Base-by-base conservation (phyloP, 2,113 vertebrate species). In the Sialia sialis region DNA sequence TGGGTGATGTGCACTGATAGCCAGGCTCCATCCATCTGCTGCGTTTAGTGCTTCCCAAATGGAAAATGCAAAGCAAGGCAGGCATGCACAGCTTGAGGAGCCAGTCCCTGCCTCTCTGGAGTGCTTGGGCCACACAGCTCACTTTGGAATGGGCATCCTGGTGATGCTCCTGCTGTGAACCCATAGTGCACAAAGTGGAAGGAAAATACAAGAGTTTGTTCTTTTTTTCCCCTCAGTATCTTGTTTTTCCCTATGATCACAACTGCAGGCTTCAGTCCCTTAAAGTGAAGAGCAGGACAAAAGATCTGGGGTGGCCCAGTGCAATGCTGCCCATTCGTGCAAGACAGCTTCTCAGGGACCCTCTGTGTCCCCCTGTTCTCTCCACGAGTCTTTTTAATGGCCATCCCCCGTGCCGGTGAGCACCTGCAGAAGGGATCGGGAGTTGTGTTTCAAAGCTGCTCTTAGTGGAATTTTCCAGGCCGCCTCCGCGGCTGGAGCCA, bases 381-480 rank as follows among this genome's bases (percentile, higher is more conserved):
- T 44, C 66, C 49, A 13, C 0, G 2, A 46, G 16, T 38, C 17
- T n/a, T 69, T 93, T 43, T 64, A 84, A 78, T 68, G 60, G 49
- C 80, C 1, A 4, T 78, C 41, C 46, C 62, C 80, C 4, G 4
- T 3, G 39, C 74, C 4, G 6, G 74, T 8, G 5, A 94, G 82
- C 94, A 95, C 95, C 94, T 95, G 95, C 93, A 96, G 94, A 94
- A 92, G 58, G 94, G 93, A 95, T 93, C 2, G 41, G 77, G 91
- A 93, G 94, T 95, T 95, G 67, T 87, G 95, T 95, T 97, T 95
- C 95, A 95, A 93, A 96, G 95, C 72, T 1, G 93, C 91, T 96
- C 94, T 91, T 84, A 95, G 93, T 96, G 95, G 96, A 97, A 97
- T 96, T 97, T 97, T 96, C 95, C 96, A 96, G 93, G 91, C 85